Conservation (phyloP, 2,797 vertebrate genomes). For the Argyrosomus regius region DNA sequence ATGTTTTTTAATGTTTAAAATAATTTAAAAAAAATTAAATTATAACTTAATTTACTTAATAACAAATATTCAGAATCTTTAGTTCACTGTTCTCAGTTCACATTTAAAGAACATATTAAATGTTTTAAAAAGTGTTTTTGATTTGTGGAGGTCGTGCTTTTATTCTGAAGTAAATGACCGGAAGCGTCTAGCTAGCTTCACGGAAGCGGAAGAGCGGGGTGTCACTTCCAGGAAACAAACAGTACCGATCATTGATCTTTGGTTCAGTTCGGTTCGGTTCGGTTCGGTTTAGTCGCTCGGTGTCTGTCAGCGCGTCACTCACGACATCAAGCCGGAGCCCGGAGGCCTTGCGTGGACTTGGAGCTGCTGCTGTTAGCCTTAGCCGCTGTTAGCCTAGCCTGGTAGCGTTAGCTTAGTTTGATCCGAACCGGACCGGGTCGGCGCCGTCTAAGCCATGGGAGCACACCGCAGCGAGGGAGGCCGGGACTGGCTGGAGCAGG, state of each 20-base stretch:
- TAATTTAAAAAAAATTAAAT: too few relatives aligned
- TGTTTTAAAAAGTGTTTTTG: too few relatives aligned
- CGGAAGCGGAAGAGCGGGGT: not conserved
- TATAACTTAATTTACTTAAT: too few relatives aligned
- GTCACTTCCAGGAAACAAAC: constrained; percentile 40
- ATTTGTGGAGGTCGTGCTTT: constrained; percentile 6
- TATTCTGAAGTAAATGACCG: constrained; percentile 37
- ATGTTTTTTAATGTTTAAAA: too few relatives aligned
- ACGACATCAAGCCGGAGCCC: not conserved
- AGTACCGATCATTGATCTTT: not conserved
- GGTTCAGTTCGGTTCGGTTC: not conserved
- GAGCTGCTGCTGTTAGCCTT: not conserved
- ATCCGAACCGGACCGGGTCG: not conserved
- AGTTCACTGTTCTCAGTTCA: too few relatives aligned
- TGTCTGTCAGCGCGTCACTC: not conserved
- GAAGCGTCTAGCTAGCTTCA: not conserved
- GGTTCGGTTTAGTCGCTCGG: too few relatives aligned
- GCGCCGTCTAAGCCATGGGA: constrained; percentile 74
- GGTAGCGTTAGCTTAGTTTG: not conserved
- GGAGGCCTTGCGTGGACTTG: too few relatives aligned
- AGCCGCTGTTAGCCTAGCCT: constrained; percentile 19
- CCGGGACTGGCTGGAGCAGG: constrained; percentile 82
- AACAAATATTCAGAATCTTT: too few relatives aligned
- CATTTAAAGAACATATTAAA: too few relatives aligned
- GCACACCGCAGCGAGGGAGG: constrained; percentile 84